Conservation (phyloP, 2,797 vertebrate genomes). For the Pyrrhura leucotis region DNA sequence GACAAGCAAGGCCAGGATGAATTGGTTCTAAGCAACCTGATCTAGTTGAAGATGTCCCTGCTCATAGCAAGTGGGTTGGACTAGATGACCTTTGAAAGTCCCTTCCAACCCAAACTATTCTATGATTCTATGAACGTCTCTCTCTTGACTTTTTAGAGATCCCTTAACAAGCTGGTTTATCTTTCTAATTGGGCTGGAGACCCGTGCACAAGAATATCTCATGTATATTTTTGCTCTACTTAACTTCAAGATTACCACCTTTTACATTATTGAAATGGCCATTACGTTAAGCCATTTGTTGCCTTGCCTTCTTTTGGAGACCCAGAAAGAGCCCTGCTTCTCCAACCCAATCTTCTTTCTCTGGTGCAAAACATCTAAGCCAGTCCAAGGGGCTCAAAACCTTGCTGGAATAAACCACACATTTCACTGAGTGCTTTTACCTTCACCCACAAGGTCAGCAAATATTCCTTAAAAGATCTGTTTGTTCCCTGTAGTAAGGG, state of each 20-base stretch:
- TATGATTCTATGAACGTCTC: not conserved
- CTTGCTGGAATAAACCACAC: not conserved
- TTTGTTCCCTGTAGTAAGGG: not conserved
- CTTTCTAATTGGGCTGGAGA: not conserved
- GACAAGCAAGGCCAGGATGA: not conserved
- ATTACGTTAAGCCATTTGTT: not conserved
- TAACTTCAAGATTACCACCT: not conserved
- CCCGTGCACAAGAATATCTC: fast-evolving
- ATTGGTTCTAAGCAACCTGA: not conserved
- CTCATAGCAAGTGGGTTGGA: not conserved
- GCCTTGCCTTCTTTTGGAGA: not conserved
- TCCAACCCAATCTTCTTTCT: not conserved
- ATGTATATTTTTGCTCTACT: not conserved
- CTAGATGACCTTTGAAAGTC: not conserved
- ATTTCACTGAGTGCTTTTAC: not conserved
- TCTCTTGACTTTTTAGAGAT: not conserved
- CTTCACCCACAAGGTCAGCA: not conserved
- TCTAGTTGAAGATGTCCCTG: not conserved
- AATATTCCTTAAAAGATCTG: not conserved
- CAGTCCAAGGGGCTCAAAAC: not conserved
- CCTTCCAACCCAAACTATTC: not conserved
- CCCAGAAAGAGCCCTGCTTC: not conserved
- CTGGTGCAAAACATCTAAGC: not conserved
- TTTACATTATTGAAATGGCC: not conserved
- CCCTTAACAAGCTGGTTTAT: not conserved